These are phyloP conservation scores for Scolanthus callimorphus DNA, from an alignment of 92 coral and sea anemone species.

Conservation along the genomic window DNA sequence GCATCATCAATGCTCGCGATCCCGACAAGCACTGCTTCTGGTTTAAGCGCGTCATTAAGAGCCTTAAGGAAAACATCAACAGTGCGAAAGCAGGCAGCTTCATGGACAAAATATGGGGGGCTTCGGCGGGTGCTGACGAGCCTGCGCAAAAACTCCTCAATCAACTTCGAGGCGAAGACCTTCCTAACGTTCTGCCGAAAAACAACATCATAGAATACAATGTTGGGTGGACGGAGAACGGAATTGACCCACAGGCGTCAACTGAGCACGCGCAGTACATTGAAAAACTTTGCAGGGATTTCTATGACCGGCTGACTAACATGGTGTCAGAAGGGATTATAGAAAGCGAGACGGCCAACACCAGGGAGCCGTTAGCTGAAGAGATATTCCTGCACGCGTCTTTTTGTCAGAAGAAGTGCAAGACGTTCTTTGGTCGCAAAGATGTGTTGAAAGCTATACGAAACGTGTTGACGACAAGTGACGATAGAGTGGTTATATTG, in stretches of 20 bases:
- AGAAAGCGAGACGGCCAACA: slow-evolving; percentile 62
- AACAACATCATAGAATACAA: slow-evolving; percentile 56
- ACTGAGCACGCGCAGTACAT: slow-evolving; percentile 80
- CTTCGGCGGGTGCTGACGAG: slow-evolving; percentile 49
- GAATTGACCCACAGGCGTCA: slow-evolving; percentile 64
- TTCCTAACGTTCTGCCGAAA: slow-evolving; percentile 49
- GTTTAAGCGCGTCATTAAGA: slow-evolving; percentile 83
- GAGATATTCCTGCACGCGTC: slow-evolving; percentile 87
- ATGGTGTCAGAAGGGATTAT: slow-evolving; percentile 70
- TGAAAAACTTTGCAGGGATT: slow-evolving; percentile 67
- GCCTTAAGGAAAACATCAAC: slow-evolving; percentile 44
- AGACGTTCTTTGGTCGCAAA: slow-evolving; percentile 75
- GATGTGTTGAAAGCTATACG: slow-evolving; percentile 56
- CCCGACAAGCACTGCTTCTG: slow-evolving; percentile 84
- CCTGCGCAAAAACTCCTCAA: slow-evolving; percentile 69
- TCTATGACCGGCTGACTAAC: slow-evolving; percentile 56
- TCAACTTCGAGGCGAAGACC: slow-evolving; percentile 67
- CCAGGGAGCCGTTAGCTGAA: slow-evolving; percentile 71
- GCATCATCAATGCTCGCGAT: slow-evolving; percentile 62
- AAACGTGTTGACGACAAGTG: slow-evolving; percentile 38
- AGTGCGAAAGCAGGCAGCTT: slow-evolving; percentile 76
- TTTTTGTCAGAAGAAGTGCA: slow-evolving; percentile 86
- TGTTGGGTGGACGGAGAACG: slow-evolving; percentile 79
- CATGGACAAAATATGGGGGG: slow-evolving; percentile 88
- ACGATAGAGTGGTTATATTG: slow-evolving; percentile 60